phyloP scores from a whole-genome alignment of 2,113 vertebrate genomes.

The Epinephelus lanceolatus region DNA sequence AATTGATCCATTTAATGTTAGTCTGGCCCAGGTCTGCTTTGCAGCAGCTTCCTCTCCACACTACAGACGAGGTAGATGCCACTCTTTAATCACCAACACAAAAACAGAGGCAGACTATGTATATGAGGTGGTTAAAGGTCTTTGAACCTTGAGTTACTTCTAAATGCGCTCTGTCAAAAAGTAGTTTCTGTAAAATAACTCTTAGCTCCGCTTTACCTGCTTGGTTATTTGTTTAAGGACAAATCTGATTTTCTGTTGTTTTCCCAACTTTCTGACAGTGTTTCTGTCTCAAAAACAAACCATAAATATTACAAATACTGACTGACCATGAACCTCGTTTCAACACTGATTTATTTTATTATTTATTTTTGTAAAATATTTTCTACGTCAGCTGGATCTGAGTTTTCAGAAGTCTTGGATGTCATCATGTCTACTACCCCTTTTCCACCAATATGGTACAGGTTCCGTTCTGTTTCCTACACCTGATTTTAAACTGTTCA shows the following conservation, averaged over 20 bases:
- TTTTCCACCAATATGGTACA: too few relatives aligned
- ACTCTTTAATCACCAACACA: slow-evolving; percentile 35
- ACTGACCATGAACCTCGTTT: slow-evolving; percentile 23
- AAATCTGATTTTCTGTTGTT: slow-evolving; percentile 10
- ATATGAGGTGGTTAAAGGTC: slow-evolving; percentile 26
- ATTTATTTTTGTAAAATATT: slow-evolving; percentile 64
- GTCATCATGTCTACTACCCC: slow-evolving; percentile 16
- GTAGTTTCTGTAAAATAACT: slow-evolving; percentile 40
- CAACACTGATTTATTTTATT: slow-evolving; percentile 34
- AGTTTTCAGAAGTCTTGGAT: slow-evolving; percentile 23
- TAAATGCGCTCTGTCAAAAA: not conserved
- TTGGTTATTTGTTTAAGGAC: slow-evolving; percentile 27
- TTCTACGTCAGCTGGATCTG: slow-evolving; percentile 57
- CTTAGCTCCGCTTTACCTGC: slow-evolving; percentile 20
- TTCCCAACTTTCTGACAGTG: not conserved
- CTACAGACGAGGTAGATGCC: slow-evolving; percentile 37
- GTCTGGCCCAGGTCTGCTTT: slow-evolving; percentile 42
- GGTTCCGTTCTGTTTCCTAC: too few relatives aligned
- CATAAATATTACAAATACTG: not conserved
- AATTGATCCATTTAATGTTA: not conserved
- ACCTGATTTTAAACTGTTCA: too few relatives aligned
- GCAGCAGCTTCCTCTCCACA: slow-evolving; percentile 42
- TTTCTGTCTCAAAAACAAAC: slow-evolving; percentile 31
- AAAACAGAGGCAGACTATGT: slow-evolving; percentile 2
- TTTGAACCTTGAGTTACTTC: slow-evolving; percentile 40